These are phyloP conservation scores for Paramormyrops kingsleyae DNA, from an alignment of 2,113 vertebrate genomes.

Conservation along the genomic window DNA sequence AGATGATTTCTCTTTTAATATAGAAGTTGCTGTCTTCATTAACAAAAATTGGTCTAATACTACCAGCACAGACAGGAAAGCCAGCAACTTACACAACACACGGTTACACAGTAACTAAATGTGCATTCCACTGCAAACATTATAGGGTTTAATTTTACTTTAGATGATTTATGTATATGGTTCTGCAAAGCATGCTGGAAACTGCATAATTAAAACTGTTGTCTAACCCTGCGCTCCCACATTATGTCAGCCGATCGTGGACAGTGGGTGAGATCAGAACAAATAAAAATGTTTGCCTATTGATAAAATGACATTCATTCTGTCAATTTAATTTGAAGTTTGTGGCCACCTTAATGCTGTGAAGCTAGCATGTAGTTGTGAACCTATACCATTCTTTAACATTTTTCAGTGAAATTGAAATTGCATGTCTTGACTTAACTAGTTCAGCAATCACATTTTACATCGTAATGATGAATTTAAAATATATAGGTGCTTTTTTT, in stretches of 20 bases:
- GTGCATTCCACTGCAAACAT: background rate
- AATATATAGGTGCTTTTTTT: background rate
- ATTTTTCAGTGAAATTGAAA: background rate
- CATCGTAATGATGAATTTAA: background rate
- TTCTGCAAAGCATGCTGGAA: background rate
- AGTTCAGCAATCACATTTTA: background rate
- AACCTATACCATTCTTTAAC: background rate
- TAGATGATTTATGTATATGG: background rate
- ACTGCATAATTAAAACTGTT: background rate
- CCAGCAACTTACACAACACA: background rate
- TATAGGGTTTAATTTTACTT: background rate
- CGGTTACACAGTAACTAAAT: background rate
- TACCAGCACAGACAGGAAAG: background rate
- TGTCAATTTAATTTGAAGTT: background rate
- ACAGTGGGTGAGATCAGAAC: background rate
- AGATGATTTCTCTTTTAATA: background rate
- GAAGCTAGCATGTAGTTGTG: constrained; percentile 1
- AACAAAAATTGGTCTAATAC: background rate
- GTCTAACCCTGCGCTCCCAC: background rate
- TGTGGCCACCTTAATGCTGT: background rate
- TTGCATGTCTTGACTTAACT: background rate
- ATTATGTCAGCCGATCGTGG: background rate
- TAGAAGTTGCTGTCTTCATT: background rate
- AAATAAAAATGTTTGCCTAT: background rate
- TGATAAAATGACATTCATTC: background rate